Evolutionary conservation across 2,113 vertebrate genomes (phyloP).

Genomic region (Scomber colias): DNA sequence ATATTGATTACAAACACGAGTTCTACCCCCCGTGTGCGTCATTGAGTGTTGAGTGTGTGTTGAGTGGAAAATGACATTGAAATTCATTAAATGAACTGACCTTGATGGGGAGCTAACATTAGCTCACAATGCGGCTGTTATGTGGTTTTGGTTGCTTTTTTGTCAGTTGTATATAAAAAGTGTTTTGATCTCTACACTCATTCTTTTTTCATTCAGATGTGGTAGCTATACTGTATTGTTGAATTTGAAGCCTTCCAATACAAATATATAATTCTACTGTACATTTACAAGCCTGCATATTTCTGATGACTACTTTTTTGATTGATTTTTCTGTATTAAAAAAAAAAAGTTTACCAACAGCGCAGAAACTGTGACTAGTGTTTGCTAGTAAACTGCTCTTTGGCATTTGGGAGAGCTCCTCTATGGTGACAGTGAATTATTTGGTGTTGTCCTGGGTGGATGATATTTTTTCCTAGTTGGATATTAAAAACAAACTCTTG

Average conservation of each 20-base stretch:
- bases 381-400: constrained; percentile 27
- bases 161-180: constrained; percentile 17
- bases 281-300: constrained; percentile 5
- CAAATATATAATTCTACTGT: constrained; percentile 35
- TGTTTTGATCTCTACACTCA: constrained; percentile 24
- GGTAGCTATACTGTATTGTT: not conserved
- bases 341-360: constrained; percentile 30
- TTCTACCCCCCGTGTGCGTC: not conserved
- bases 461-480: constrained; percentile 55
- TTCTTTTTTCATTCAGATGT: constrained; percentile 13
- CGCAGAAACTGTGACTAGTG: constrained; percentile 34
- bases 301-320: constrained; percentile 14
- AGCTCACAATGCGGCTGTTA: constrained; percentile 17
- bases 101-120: constrained; percentile 18
- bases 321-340: constrained; percentile 34
- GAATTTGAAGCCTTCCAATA: constrained; percentile 18
- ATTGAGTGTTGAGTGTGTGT: constrained; percentile 13
- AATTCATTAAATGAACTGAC: constrained; percentile 38
- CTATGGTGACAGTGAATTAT: constrained; percentile 45
- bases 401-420: constrained; percentile 15
- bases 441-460: constrained; percentile 61
- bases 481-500: constrained; percentile 62
- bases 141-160: constrained; percentile 46
- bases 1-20: constrained; percentile 13
- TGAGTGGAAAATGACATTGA: constrained; percentile 44